Evolutionary conservation across 2,113 vertebrate species (phyloP).

Genomic region (Periophthalmus modestus): DNA sequence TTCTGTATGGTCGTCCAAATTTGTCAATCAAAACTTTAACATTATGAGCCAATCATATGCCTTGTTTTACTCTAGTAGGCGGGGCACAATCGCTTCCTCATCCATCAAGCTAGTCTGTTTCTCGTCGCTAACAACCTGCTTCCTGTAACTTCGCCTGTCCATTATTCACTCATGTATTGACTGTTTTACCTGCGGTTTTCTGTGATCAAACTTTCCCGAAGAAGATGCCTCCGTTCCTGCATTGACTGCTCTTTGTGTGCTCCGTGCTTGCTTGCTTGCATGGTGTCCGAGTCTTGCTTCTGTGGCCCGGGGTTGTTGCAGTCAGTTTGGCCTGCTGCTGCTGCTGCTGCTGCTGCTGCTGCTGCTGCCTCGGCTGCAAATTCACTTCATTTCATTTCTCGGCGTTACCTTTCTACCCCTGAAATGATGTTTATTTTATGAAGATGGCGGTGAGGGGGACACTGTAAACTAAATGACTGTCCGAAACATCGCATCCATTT

Average conservation of each 20-base stretch:
- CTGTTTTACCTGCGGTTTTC: background rate
- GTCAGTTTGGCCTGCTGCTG: slow-evolving; percentile 70
- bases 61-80: slow-evolving; percentile 26
- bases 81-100: slow-evolving; percentile 26
- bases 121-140: slow-evolving; percentile 71
- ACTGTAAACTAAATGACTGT: slow-evolving; percentile 98
- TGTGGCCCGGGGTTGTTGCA: slow-evolving; percentile 49
- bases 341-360: background rate
- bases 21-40: slow-evolving; percentile 24
- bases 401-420: slow-evolving; percentile 36
- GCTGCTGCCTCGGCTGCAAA: slow-evolving; percentile 48
- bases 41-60: slow-evolving; percentile 40
- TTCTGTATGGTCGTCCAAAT: background rate
- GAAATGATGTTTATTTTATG: slow-evolving; percentile 82
- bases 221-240: slow-evolving; percentile 48
- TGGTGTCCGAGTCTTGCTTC: slow-evolving; percentile 18
- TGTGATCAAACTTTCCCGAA: slow-evolving; percentile 2
- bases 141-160: slow-evolving; percentile 58
- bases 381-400: slow-evolving; percentile 37
- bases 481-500: slow-evolving; percentile 99
- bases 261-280: slow-evolving; percentile 33
- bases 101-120: slow-evolving; percentile 46
- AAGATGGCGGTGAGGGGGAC: slow-evolving; percentile 90
- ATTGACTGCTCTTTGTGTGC: slow-evolving; percentile 11
- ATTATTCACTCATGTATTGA: slow-evolving; percentile 19